These are phyloP conservation scores for Lithobates pipiens DNA, from an alignment of 2,797 vertebrate genomes.

Conservation along the genomic window DNA sequence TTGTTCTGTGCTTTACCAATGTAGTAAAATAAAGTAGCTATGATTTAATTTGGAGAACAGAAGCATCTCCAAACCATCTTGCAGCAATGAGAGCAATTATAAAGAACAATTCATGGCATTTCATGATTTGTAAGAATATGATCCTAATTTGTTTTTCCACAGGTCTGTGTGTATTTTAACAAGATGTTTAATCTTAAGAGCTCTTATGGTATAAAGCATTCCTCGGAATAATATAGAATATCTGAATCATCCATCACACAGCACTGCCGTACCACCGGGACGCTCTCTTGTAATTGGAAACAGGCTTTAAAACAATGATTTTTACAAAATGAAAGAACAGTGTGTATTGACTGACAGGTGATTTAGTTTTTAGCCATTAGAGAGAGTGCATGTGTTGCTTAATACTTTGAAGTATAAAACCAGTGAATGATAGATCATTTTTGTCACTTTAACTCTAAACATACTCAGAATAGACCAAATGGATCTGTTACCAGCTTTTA, in stretches of 20 bases:
- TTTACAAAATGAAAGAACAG: constrained; percentile 64
- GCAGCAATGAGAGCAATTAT: constrained; percentile 46
- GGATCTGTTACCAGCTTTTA: constrained; percentile 64
- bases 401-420: constrained; percentile 62
- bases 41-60: constrained; percentile 48
- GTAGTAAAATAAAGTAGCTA: constrained; percentile 20
- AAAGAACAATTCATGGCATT: constrained; percentile 47
- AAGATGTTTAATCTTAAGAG: constrained; percentile 61
- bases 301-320: constrained; percentile 67
- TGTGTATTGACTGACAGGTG: constrained; percentile 58
- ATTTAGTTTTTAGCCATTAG: constrained; percentile 59
- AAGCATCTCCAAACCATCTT: constrained; percentile 35
- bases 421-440: constrained; percentile 63
- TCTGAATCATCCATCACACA: constrained; percentile 59
- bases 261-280: constrained; percentile 54
- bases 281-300: constrained; percentile 68
- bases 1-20: constrained; percentile 4
- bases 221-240: constrained; percentile 16
- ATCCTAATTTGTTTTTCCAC: constrained; percentile 62
- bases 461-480: constrained; percentile 44
- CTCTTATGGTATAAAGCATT: constrained; percentile 63
- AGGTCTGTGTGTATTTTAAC: constrained; percentile 50
- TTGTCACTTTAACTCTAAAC: constrained; percentile 64
- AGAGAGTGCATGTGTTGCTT: constrained; percentile 55
- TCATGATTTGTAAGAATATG: constrained; percentile 58